Evolutionary conservation across 2,888 invertebrate genomes (phyloP).

Genomic region (Hypomecis punctinalis): DNA sequence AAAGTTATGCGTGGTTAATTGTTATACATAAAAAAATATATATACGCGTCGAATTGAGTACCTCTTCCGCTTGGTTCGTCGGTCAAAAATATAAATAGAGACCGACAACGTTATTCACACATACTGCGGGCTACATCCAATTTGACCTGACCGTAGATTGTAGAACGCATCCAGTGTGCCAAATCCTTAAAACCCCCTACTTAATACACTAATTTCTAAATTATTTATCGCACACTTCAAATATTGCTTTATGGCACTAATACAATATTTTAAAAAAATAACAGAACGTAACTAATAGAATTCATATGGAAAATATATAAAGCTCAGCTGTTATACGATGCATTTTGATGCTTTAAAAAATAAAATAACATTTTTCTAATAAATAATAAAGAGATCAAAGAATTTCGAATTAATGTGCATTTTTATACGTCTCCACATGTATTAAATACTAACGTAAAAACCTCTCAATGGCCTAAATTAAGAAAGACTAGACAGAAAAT

Average conservation of each 20-base stretch:
- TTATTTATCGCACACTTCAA: conserved; percentile 3
- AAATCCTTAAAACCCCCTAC: conserved; percentile 1
- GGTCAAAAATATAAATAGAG: no score
- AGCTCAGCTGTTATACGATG: conserved; percentile 4
- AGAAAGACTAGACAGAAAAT: conserved; percentile 8
- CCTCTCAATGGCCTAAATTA: neutral
- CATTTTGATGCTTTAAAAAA: conserved; percentile 2
- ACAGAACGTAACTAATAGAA: conserved; percentile 6
- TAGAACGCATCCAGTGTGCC: neutral
- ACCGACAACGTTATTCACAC: no score
- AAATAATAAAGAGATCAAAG: conserved; percentile 8
- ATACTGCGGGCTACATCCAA: no score
- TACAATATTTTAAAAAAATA: conserved; percentile 23
- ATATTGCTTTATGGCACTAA: conserved; percentile 31
- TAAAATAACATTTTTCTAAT: conserved; percentile 2
- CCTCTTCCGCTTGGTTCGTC: no score
- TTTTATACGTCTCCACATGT: conserved; percentile 9
- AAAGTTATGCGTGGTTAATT: no score
- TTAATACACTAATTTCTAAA: neutral
- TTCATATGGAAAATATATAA: conserved; percentile 2
- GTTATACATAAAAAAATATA: no score
- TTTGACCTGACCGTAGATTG: no score
- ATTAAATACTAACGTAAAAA: conserved; percentile 1
- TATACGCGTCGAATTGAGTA: no score
- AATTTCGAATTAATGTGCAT: neutral